Evolutionary conservation across 2,797 vertebrate species (phyloP), one percentile per base, ranked within the genome.

Genomic region (Cryptoprocta ferox): DNA sequence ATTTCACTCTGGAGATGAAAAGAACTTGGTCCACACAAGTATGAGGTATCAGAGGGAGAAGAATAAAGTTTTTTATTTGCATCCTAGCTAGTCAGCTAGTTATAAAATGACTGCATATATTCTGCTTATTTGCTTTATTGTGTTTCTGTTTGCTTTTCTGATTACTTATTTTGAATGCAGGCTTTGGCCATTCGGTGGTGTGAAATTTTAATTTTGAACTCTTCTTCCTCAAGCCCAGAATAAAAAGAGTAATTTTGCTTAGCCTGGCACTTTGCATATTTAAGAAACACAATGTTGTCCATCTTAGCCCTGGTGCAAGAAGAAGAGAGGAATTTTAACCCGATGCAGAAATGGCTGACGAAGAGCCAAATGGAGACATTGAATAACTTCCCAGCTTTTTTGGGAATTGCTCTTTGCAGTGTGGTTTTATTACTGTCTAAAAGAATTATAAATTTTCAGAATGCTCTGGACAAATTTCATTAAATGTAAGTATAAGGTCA

Each of bases 131-230:
- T 92, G 35, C 14, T 81, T 89, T 89, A 92, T 42, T 53, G 14
- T 85, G 81, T 85, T 95, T 92, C 45, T 93, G 50, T 63, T 86
- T 92, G 28, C 21, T 91, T 97, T 91, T 92, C 45, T 80, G 15
- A 53, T 83, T 35, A 78, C 15, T 95, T 91, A 30, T 85, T 97
- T 78, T 71, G 30, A 93, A 94, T 68, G 35, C 2, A 92, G 76
- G 14, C 14, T 42, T 87, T 88, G 84, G 32, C 68, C 28, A 61
- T 59, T 78, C 3, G 3, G 48, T 63, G 95, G 83, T 50, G 13
- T 73, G 76, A 92, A 78, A 82, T 91, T 95, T 94, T 81, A 92
- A 42, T 90, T 96, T 91, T 84, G 45, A 70, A 76, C 30, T 83
- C n/a, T 95, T 95, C 39, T 9, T 79, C 28, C 24, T 87, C 7